Base-by-base conservation (phyloP, 2,888 invertebrate genomes). In the Trichogramma dendrolimi region DNA sequence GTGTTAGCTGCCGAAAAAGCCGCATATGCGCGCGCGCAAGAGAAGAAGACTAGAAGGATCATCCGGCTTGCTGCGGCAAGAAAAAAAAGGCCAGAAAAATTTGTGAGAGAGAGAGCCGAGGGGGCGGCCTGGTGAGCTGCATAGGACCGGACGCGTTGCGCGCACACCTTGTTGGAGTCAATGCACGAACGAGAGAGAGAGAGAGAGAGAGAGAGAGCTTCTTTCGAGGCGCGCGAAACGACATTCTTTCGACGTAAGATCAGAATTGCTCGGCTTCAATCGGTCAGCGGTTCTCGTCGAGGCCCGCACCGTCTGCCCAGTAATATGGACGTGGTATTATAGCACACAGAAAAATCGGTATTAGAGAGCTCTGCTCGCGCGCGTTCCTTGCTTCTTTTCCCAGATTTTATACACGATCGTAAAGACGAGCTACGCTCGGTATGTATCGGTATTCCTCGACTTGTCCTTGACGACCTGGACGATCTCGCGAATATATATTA, bases 221-320 rank as follows among this genome's bases (percentile, higher is more conserved):
- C 4, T 48, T 6, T 14, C 46, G 41, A 38, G 46, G 44, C 53
- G 41, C 52, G 48, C 71, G 75, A 72, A 27, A 74, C 75, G 69
- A 72, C 77, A 78, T 78, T 78, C 78, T 71, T 73, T 67, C 70
- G 67, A 70, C 69, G 71, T 78, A 77, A 78, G 75, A 76, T 77
- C 77, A 78, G 70, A 73, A 71, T 8, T 44, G 40, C 52, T 53
- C 51, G 54, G 59, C 51, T 52, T 56, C 56, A 40, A 43, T 54
- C 27, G 27, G 27, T 27, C 27, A 27, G 27, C 27, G 27, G 27
- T 27, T 27, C 27, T 27, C 27, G 27, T 27, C 27, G 27, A 27
- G 27, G 27, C 27, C 27, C 27, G 27, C 27, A 27, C 27, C 3
- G 27, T 27, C 27, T 27, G 27, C 27, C 27, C 27, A 27, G 27